A percentile compares a stretch with the other conserved stretches of the same genome.
These are phyloP conservation scores for Lasioglossum leucozonium DNA, from an alignment of 2,888 invertebrate species.

Conservation along the genomic window DNA sequence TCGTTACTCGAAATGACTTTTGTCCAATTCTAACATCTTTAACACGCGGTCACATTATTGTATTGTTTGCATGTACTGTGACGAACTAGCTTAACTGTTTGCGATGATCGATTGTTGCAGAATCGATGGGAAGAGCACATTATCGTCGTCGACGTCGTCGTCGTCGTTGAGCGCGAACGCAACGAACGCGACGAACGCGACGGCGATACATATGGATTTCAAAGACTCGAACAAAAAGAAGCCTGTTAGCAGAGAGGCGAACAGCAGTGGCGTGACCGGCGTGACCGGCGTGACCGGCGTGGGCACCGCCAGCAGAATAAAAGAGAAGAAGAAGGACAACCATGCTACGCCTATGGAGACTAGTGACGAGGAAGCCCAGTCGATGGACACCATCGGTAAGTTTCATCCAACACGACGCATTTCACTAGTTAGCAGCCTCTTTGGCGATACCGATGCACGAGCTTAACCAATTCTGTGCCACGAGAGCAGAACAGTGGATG, in stretches of 20 bases:
- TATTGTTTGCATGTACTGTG: background rate
- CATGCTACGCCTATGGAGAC: slow-evolving; percentile 85
- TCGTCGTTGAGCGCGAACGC: slow-evolving; percentile 68
- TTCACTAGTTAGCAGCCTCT: background rate
- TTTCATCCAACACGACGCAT: slow-evolving; percentile 33
- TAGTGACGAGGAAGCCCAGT: slow-evolving; percentile 86
- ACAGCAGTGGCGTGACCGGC: slow-evolving; percentile 61
- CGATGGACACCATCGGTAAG: slow-evolving; percentile 81
- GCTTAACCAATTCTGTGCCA: background rate
- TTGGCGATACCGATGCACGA: background rate
- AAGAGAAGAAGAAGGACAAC: slow-evolving; percentile 85
- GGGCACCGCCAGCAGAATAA: slow-evolving; percentile 74
- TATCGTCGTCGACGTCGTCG: slow-evolving; percentile 64
- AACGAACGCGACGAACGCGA: slow-evolving; percentile 44
- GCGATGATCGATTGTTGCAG: slow-evolving; percentile 62
- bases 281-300: slow-evolving; percentile 70
- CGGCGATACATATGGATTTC: slow-evolving; percentile 71
- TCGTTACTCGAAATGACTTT: background rate
- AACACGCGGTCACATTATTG: background rate
- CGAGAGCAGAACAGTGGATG: background rate
- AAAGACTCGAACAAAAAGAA: slow-evolving; percentile 80
- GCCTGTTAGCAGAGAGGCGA: slow-evolving; percentile 64
- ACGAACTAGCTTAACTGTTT: background rate
- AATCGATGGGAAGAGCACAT: slow-evolving; percentile 76
- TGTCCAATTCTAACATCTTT: background rate